Conservation (phyloP, 2,113 vertebrate species). For the Theristicus caerulescens region DNA sequence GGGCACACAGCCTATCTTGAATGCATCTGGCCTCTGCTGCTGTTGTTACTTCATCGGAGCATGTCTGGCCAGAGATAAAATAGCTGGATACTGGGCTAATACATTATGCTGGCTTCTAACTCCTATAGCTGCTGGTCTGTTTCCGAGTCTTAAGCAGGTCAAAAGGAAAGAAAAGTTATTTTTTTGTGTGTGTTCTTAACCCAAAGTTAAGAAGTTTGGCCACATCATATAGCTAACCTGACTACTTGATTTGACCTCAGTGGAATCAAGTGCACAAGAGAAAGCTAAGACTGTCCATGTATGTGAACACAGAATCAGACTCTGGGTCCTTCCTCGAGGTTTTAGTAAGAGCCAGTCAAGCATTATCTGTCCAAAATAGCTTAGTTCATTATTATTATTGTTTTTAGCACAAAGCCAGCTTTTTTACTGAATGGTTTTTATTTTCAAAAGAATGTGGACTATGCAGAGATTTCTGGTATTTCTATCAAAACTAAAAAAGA, state of each 20-base stretch:
- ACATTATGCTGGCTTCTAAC: background rate
- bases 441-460: background rate
- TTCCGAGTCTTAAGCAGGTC: background rate
- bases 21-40: background rate
- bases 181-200: background rate
- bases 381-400: background rate
- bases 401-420: background rate
- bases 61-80: background rate
- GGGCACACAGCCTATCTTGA: background rate
- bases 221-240: background rate
- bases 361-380: background rate
- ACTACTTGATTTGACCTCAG: background rate
- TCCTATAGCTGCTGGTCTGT: background rate
- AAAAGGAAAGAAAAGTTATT: background rate
- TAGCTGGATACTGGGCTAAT: background rate
- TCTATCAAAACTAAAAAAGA: background rate
- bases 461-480: background rate
- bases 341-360: background rate
- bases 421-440: background rate
- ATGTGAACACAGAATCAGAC: background rate
- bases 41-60: background rate
- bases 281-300: background rate
- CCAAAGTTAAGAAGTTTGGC: background rate
- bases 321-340: background rate
- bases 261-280: background rate